Conservation (phyloP, 2,113 vertebrate genomes). For the Lathamus discolor region DNA sequence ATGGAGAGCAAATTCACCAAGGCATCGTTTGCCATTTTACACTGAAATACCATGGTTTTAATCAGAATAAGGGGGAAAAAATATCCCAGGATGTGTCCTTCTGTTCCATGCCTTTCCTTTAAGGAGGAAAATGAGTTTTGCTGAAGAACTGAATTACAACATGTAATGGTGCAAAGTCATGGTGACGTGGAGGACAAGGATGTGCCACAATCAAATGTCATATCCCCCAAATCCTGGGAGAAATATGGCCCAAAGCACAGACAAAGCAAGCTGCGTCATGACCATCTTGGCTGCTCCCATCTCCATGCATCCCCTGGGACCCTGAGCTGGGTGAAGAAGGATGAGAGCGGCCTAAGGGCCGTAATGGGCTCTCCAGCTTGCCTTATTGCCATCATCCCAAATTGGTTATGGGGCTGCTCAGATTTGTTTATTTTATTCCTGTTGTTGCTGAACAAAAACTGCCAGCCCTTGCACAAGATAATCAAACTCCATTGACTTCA, state of each 20-base stretch:
- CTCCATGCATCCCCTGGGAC: too few species aligned
- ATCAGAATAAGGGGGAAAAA: accelerated
- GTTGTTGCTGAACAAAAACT: background rate
- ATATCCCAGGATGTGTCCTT: background rate
- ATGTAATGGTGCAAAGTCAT: accelerated
- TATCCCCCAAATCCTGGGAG: background rate
- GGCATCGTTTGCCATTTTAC: background rate
- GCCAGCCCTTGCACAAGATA: background rate
- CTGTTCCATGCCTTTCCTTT: background rate
- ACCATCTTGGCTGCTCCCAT: too few species aligned
- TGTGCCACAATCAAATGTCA: too few species aligned
- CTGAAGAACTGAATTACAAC: background rate
- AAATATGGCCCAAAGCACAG: background rate
- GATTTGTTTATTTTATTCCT: background rate
- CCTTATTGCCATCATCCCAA: background rate
- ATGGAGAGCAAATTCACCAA: background rate
- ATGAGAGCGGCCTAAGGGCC: background rate
- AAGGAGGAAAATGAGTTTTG: background rate
- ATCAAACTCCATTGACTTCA: accelerated
- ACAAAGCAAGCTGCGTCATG: background rate
- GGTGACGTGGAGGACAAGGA: accelerated
- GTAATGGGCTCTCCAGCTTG: background rate
- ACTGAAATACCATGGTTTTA: background rate
- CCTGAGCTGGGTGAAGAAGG: background rate
- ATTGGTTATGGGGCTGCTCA: accelerated